Conservation (phyloP, 2,797 vertebrate genomes). For the Euphonia xanthogaster region DNA sequence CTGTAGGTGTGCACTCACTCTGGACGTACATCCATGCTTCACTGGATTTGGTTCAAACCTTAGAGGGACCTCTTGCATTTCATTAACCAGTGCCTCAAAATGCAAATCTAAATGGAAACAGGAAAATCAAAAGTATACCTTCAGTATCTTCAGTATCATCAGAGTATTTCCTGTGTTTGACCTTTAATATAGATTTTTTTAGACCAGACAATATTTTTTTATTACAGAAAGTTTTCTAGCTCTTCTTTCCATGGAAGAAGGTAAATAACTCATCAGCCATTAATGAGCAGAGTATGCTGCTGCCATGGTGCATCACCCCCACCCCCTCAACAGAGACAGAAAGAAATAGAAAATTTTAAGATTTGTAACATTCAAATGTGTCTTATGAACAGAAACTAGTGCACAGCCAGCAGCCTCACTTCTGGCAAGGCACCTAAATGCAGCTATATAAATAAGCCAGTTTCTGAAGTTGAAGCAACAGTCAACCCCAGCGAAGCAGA, state of each 20-base stretch:
- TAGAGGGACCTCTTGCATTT: background rate
- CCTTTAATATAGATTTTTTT: background rate
- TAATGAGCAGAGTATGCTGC: background rate
- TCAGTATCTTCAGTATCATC: background rate
- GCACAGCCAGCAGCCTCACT: constrained; percentile 8
- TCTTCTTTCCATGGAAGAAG: background rate
- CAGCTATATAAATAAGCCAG: constrained; percentile 12
- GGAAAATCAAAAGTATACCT: background rate
- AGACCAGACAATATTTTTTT: background rate
- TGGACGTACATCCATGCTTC: background rate
- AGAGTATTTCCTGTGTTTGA: background rate
- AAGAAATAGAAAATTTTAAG: background rate
- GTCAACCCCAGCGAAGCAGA: background rate
- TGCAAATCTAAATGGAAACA: background rate
- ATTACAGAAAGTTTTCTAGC: background rate
- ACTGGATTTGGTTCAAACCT: background rate
- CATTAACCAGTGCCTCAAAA: background rate
- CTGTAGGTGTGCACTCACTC: background rate
- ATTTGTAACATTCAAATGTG: constrained; percentile 23
- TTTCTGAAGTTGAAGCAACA: constrained; percentile 22
- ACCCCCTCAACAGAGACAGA: background rate
- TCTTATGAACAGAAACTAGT: constrained; percentile 1
- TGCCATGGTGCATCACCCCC: background rate
- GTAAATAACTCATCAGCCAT: background rate
- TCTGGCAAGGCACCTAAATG: constrained; percentile 22